phyloP scores from a whole-genome alignment of 2,888 invertebrate species.

The Phyllotreta striolata region DNA sequence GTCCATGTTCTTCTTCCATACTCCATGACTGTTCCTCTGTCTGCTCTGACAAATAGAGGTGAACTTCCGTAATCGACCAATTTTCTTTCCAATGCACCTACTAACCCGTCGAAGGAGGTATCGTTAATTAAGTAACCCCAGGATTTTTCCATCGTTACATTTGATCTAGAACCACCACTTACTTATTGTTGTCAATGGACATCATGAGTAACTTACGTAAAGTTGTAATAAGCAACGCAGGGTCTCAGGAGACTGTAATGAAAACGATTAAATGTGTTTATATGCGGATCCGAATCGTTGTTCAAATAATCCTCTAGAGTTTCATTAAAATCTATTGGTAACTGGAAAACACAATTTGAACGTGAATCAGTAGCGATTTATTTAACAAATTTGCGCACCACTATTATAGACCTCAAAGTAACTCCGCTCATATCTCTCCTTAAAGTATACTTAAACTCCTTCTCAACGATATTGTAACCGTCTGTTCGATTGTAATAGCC shows the following conservation, averaged over 20 bases:
- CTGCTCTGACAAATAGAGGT: conserved; percentile 51
- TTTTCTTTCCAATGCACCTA: conserved; percentile 48
- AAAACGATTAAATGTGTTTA: conserved; percentile 54
- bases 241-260: conserved; percentile 48
- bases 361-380: conserved; percentile 6
- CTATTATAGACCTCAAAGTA: conserved; percentile 47
- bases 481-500: conserved; percentile 42
- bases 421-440: conserved; percentile 53
- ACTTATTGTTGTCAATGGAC: background rate
- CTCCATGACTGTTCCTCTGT: conserved; percentile 49
- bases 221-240: conserved; percentile 52
- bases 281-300: conserved; percentile 46
- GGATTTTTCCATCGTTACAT: conserved; percentile 45
- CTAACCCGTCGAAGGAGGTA: conserved; percentile 54
- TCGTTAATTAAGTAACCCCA: conserved; percentile 54
- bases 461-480: conserved; percentile 38
- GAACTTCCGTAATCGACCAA: conserved; percentile 53
- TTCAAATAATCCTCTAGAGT: conserved; percentile 48
- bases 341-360: conserved; percentile 44
- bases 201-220: conserved; percentile 45
- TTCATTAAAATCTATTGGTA: conserved; percentile 49
- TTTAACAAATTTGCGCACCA: conserved; percentile 43
- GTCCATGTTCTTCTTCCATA: conserved; percentile 54
- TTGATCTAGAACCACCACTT: conserved; percentile 41
- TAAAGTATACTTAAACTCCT: conserved; percentile 45